Percentiles rank a stretch among this genome's conserved stretches.
Evolutionary conservation across 2,797 vertebrate species (phyloP).

Genomic region (Oreochromis grahami): DNA sequence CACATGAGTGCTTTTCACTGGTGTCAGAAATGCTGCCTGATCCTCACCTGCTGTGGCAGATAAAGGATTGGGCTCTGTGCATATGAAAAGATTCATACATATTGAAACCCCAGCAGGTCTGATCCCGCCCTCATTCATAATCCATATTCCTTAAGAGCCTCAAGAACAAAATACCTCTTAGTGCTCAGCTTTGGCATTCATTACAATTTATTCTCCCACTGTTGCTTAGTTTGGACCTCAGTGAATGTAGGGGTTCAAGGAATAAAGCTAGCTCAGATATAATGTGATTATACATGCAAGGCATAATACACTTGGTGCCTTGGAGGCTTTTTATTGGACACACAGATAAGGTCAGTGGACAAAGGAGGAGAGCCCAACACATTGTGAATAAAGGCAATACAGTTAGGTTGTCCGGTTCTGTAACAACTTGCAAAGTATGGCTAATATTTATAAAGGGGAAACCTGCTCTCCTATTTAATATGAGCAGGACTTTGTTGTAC

Average conservation of each 20-base stretch:
- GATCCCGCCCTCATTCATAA: conserved; percentile 68
- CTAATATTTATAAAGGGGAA: not conserved
- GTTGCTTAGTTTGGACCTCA: conserved; percentile 37
- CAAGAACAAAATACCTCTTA: conserved; percentile 64
- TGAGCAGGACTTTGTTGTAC: not conserved
- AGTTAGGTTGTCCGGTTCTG: not conserved
- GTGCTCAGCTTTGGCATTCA: conserved; percentile 63
- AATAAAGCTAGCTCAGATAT: conserved; percentile 20
- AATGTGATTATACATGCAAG: conserved; percentile 28
- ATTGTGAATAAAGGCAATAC: not conserved
- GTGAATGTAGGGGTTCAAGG: not conserved
- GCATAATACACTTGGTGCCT: not conserved
- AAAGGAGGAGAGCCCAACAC: not conserved
- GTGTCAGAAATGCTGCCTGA: conserved; percentile 31
- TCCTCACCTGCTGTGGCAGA: conserved; percentile 62
- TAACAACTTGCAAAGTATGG: not conserved
- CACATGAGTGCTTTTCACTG: conserved; percentile 3
- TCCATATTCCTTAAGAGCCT: conserved; percentile 73
- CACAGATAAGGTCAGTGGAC: conserved; percentile 16
- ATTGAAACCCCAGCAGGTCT: conserved; percentile 74
- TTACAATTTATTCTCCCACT: conserved; percentile 59
- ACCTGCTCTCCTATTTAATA: not conserved
- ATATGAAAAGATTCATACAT: conserved; percentile 75
- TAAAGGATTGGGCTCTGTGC: conserved; percentile 50
- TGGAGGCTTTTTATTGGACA: conserved; percentile 7